Percentiles rank a stretch among this genome's conserved stretches.
Conservation (phyloP, 2,797 vertebrate genomes). For the Percopsis omiscomaycus region DNA sequence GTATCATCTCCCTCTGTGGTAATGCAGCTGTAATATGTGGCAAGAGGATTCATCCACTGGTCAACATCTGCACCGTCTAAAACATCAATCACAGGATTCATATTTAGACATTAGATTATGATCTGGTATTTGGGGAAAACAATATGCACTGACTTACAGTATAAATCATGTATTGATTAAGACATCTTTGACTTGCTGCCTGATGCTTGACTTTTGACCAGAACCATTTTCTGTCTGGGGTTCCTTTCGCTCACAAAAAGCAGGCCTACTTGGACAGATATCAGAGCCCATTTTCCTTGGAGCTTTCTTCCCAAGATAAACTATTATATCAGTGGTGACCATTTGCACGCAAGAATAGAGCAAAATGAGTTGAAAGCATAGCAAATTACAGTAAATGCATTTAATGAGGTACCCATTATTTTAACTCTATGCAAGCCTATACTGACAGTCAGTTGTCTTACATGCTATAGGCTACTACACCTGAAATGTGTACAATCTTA, state of each 20-base stretch:
- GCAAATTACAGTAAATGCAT: constrained; percentile 5
- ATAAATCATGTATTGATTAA: constrained; percentile 24
- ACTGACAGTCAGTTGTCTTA: too few relatives aligned
- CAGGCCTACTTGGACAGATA: constrained; percentile 41
- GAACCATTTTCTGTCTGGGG: constrained; percentile 27
- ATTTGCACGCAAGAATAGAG: constrained; percentile 18
- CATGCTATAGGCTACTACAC: too few relatives aligned
- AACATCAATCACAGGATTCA: not conserved
- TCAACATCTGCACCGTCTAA: constrained; percentile 2
- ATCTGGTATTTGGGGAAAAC: not conserved
- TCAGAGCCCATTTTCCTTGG: constrained; percentile 23
- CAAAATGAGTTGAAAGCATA: constrained; percentile 15
- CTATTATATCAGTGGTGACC: constrained; percentile 18
- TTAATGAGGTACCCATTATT: not conserved
- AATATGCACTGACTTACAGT: constrained; percentile 14
- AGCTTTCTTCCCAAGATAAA: constrained; percentile 24
- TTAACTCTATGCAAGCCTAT: too few relatives aligned
- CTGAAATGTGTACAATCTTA: too few relatives aligned
- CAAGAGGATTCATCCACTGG: not conserved
- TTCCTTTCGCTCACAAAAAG: constrained; percentile 21
- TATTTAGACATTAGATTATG: not conserved
- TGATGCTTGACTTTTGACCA: constrained; percentile 20
- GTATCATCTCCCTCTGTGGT: constrained; percentile 14
- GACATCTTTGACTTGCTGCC: constrained; percentile 25
- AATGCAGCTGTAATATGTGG: constrained; percentile 4